These are phyloP conservation scores for Cenopis cana DNA, from an alignment of 2,888 invertebrate genomes.

Conservation along the genomic window DNA sequence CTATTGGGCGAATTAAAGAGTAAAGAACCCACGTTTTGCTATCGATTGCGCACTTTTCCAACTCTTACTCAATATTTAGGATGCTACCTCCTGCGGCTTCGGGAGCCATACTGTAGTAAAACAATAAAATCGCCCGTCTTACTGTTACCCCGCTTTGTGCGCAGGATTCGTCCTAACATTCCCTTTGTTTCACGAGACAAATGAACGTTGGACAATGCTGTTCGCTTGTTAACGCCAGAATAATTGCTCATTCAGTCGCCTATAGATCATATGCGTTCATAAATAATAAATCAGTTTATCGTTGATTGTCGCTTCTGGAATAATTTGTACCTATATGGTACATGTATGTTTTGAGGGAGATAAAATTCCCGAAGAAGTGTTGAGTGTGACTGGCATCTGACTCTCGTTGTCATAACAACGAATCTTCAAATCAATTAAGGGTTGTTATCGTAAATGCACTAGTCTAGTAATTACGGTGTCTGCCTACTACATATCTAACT, in stretches of 20 bases:
- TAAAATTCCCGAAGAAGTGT: too few species aligned
- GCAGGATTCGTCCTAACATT: constrained; percentile 68
- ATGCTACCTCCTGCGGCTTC: constrained; percentile 79
- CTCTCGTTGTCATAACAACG: too few species aligned
- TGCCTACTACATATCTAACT: too few species aligned
- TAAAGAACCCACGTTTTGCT: not conserved
- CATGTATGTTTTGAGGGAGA: not conserved
- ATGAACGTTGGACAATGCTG: constrained; percentile 71
- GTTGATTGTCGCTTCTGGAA: not conserved
- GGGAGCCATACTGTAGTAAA: constrained; percentile 77
- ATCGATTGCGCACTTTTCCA: constrained; percentile 50
- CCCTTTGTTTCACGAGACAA: constrained; percentile 73
- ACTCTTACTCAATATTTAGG: constrained; percentile 69
- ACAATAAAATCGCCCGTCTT: constrained; percentile 77
- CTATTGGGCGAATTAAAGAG: not conserved
- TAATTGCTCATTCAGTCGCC: constrained; percentile 14
- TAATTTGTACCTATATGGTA: not conserved
- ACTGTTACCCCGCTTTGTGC: constrained; percentile 72
- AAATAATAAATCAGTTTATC: constrained; percentile 8
- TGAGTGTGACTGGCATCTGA: too few species aligned
- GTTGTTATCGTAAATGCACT: too few species aligned
- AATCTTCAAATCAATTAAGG: too few species aligned
- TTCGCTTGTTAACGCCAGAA: constrained; percentile 24
- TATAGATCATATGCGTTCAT: constrained; percentile 27
- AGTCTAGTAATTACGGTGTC: too few species aligned